A percentile compares a stretch with the other conserved stretches of the same genome.
Conservation (phyloP, 1,140 invertebrate species). For the Chrysomallon squamiferum region DNA sequence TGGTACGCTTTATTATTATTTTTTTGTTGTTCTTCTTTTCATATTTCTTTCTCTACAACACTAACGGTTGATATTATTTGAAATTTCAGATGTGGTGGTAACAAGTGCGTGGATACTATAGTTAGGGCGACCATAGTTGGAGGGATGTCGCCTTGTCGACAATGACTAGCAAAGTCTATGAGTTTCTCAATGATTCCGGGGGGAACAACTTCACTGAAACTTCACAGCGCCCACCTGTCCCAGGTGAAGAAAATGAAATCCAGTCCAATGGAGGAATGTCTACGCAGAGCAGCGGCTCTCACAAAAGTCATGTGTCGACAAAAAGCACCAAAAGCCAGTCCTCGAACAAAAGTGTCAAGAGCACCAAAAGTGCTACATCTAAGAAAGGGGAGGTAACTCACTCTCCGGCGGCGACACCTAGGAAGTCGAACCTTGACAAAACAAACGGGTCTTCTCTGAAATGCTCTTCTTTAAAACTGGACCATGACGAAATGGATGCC, state of each 20-base stretch:
- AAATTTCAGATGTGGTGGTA: too few species aligned
- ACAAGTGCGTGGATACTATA: too few species aligned
- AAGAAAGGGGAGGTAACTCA: conserved; percentile 43
- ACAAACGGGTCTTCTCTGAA: conserved; percentile 9
- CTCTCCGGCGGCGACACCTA: conserved; percentile 52
- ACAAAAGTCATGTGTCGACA: conserved; percentile 48
- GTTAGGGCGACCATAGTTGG: conserved; percentile 3
- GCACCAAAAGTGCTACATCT: conserved; percentile 47
- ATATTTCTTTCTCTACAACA: too few species aligned
- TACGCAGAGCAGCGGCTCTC: conserved; percentile 53
- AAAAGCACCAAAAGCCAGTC: conserved; percentile 36
- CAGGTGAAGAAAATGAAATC: conserved; percentile 62
- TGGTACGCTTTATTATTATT: too few species aligned
- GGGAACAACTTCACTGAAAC: conserved; percentile 61
- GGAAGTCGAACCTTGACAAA: conserved; percentile 55
- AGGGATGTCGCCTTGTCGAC: conserved; percentile 13
- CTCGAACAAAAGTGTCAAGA: conserved; percentile 32
- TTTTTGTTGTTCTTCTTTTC: too few species aligned
- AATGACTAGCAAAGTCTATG: conserved; percentile 54
- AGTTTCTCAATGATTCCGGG: conserved; percentile 58
- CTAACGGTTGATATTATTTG: too few species aligned
- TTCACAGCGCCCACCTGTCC: conserved; percentile 58
- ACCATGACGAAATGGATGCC: conserved; percentile 40
- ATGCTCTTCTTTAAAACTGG: conserved; percentile 14
- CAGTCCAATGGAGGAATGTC: conserved; percentile 56